A percentile compares a stretch with the other conserved stretches of the same genome.
phyloP scores from a whole-genome alignment of 2,113 vertebrate species.

The Daboia siamensis region DNA sequence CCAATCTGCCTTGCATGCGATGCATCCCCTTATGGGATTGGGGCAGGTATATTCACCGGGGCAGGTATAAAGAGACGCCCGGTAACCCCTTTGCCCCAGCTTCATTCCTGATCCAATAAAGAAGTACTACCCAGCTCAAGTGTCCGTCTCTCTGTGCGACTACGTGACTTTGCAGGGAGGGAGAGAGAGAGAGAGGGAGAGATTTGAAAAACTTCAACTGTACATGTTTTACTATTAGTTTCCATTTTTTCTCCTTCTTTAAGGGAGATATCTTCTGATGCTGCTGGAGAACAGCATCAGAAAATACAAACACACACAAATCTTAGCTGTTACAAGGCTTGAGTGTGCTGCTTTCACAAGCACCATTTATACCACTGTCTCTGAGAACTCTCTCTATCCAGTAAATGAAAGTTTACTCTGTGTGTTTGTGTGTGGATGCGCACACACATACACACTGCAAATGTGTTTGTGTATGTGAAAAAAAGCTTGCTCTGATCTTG shows the following conservation, averaged over 20 bases:
- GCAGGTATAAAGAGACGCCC: no score
- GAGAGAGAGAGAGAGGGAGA: no score
- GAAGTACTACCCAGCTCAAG: no score
- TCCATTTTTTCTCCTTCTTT: not conserved
- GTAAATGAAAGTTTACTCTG: slow-evolving; percentile 70
- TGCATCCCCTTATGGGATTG: no score
- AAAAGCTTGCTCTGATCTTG: slow-evolving; percentile 67
- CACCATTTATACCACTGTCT: slow-evolving; percentile 57
- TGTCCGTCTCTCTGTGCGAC: no score
- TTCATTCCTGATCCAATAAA: no score
- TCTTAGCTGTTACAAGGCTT: slow-evolving; percentile 38
- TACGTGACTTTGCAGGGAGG: no score
- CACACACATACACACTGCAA: not conserved
- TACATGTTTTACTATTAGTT: not conserved
- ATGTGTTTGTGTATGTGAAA: slow-evolving; percentile 41
- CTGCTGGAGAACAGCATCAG: no score
- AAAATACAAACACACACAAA: not conserved
- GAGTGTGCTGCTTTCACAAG: slow-evolving; percentile 31
- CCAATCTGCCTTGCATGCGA: no score
- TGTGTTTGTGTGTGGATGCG: not conserved
- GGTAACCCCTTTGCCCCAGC: no score
- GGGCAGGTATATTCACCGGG: no score
- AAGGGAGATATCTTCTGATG: not conserved
- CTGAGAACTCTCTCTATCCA: slow-evolving; percentile 65
- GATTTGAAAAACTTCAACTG: not conserved